Base-by-base conservation (phyloP, 2,888 invertebrate species). In the Stramonita haemastoma region DNA sequence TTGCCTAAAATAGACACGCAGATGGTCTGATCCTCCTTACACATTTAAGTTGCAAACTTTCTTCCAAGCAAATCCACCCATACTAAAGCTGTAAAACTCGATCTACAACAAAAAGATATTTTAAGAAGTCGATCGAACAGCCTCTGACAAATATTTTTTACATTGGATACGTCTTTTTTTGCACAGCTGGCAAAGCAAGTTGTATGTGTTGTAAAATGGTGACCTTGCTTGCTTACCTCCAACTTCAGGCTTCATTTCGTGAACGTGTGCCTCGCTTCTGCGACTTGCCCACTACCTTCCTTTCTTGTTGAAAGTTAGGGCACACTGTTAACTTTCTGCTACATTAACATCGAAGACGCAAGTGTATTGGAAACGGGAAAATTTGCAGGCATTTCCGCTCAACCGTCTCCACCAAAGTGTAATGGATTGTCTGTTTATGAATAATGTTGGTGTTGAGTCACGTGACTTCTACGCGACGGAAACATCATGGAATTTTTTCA, bases 181-280 rank as follows among this genome's bases (percentile, higher is more conserved):
- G 60, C 86, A 66, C 86, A 86, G 86, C 86, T 86, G 86, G 86
- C 86, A n/a, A 86, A 66, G 86, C 86, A 86, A 56, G 57, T 57
- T 85, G 32, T 83, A 32, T 83, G 81, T 83, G 56, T 86, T 86
- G 86, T 66, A 86, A 86, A 86, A 86, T 86, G 86, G 86, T 86
- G 86, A 86, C 86, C 86, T 86, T 86, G 86, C n/a, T n/a, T n/a
- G n/a, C 86, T 86, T 86, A 86, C 86, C 86, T 86, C 86, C 86
- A 86, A 86, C 86, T 86, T 86, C 86, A 66, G 86, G 86, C 86
- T 86, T 86, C 86, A 86, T 86, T 86, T 86, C 86, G 86, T 34
- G 86, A 32, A 11, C 66, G 19, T 57, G 26, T 86, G 34, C 86
- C 66, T 66, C 34, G 29, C 66, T 66, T 32, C 86, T 66, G 86